Evolutionary conservation across 2,797 vertebrate genomes (phyloP), one percentile per base, ranked within the genome.

Genomic region (Sebastes oblongus): DNA sequence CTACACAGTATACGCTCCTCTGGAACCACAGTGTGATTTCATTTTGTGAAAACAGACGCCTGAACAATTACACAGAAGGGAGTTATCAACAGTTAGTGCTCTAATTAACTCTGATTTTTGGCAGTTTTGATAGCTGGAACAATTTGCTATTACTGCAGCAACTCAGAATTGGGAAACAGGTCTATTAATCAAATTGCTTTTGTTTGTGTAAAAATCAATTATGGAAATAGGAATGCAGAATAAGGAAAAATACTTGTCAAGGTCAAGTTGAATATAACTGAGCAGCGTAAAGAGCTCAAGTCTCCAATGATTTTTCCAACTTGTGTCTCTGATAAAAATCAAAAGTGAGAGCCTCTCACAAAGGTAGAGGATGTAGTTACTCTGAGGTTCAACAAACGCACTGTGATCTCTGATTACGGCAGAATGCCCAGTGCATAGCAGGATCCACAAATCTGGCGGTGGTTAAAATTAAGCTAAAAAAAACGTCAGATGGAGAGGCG

Each of bases 21-120:
- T 54, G 6, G 16, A 66, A 66, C 24, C 29, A 73, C 27, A 11
- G 12, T 12, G 58, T 4, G 14, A 6, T 77, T 62, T 76, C 27
- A 58, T 58, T 76, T 71, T 10, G 25, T 54, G 20, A 66, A 67
- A 50, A 32, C 29, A 69, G 65, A 73, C 10, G 70, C 24, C 32
- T 66, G 12, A 75, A 78, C 60, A 66, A 77, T 78, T 72, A 65
- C 68, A 82, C 75, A 62, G 55, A 64, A 27, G 46, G 68, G 62
- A 65, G 18, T 55, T 84, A 75, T 66, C 55, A 68, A 82, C 79
- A 75, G 56, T 66, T 80, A 81, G 54, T 27, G 32, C 55, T 67
- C 22, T 82, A 75, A 82, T 85, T 82, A 75, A 59, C 62, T 78
- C 12, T 20, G 25, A 82, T 68, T 81, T 83, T 65, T 64, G 66